Base-by-base conservation (phyloP, 2,113 vertebrate genomes). In the Oreochromis aureus region DNA sequence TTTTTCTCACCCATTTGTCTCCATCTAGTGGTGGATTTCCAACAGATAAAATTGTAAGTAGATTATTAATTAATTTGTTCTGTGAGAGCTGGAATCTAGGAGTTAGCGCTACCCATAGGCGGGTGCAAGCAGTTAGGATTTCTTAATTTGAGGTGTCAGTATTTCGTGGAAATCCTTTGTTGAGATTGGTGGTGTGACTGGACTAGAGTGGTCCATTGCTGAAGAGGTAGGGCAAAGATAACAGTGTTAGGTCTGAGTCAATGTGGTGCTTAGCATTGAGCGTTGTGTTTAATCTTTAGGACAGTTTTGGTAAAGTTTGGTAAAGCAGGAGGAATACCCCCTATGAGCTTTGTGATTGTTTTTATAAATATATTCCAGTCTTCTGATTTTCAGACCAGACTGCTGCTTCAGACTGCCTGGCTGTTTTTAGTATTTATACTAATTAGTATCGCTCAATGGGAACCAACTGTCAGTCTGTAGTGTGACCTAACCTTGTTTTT, bases 21-120 rank as follows among this genome's bases (percentile, higher is more conserved):
- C 94, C 95, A 91, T 39, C 95, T 92, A 92, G 94, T 95, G 96
- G 93, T 71, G 30, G 5, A 71, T 44, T 71, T 71, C 36, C 19
- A 71, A 71, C 39, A 71, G 11, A 44, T 71, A 44, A 24, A 71
- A 71, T 9, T 71, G 36, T 71, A 24, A 41, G 12, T 44, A 44
- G n/a, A 71, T 71, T 0, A 44, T 24, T 71, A 71, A 71, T 44
- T 2, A 48, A 48, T 71, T 44, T 44, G 7, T 44, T 44, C 12
- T 71, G n/a, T 71, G 36, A 71, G 36, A 71, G 12, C 3, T 71
- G 66, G n/a, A 71, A 41, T 71, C n/a, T 71, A 6, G 36, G n/a
- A 24, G 63, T 44, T 22, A 44, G 5, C 5, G 5, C 0, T 24
- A 24, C 36, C 66, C 34, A 22, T 41, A 69, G 11, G 19, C 4